A percentile compares a stretch with the other conserved stretches of the same genome.
phyloP scores from a whole-genome alignment of 2,888 invertebrate genomes.

The Thereva nobilitata region DNA sequence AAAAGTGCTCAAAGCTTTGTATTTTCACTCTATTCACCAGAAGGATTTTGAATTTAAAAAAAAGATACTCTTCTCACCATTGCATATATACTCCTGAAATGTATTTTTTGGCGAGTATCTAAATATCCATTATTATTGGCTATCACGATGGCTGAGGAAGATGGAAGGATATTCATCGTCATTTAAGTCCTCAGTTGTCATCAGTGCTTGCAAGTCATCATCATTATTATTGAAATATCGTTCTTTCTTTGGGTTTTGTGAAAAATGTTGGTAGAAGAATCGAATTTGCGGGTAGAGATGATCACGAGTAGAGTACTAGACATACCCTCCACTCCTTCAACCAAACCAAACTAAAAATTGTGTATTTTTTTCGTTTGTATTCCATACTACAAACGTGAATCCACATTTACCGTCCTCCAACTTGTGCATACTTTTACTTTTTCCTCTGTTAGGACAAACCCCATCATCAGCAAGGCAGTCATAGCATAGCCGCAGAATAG shows the following conservation, averaged over 20 bases:
- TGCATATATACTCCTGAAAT: too few relatives aligned
- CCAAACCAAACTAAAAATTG: not conserved
- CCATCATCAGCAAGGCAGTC: too few relatives aligned
- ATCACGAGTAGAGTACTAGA: not conserved
- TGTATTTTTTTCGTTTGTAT: not conserved
- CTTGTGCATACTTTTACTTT: too few relatives aligned
- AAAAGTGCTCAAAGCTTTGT: conserved; percentile 32
- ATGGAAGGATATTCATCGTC: conserved; percentile 33
- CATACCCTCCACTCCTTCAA: not conserved
- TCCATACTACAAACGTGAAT: too few relatives aligned
- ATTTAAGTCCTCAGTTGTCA: conserved; percentile 37
- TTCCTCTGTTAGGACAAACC: too few relatives aligned
- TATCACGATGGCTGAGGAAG: conserved; percentile 17
- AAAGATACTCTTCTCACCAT: conserved; percentile 14
- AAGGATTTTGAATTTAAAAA: not conserved
- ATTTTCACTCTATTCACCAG: too few relatives aligned
- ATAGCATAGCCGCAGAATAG: not conserved
- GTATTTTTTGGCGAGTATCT: conserved; percentile 3
- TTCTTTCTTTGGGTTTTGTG: conserved; percentile 32
- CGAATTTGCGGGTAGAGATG: conserved; percentile 31
- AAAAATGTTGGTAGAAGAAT: conserved; percentile 21
- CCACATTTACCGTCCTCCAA: too few relatives aligned
- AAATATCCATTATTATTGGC: conserved; percentile 40
- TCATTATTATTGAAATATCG: conserved; percentile 41
- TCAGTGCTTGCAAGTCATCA: conserved; percentile 26